Base-by-base conservation (phyloP, 2,797 vertebrate species). In the Gouania willdenowi region DNA sequence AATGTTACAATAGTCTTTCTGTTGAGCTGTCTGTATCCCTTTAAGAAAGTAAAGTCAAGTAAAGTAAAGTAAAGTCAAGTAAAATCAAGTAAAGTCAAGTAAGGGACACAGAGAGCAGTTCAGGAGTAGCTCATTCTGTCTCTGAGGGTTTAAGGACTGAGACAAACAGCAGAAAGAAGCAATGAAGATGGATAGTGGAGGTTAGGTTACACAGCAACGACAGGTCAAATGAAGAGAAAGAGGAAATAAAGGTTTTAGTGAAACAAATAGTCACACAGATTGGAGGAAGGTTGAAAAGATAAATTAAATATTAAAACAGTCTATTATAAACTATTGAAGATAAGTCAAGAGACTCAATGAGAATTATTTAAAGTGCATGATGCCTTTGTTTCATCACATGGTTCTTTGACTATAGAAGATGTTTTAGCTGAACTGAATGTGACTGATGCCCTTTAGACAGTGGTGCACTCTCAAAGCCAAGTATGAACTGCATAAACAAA, bases 121-220 rank as follows among this genome's bases (percentile, higher is more conserved):
- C 10, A 30, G 39, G n/a, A 58, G 41, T 16, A 37, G 16, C 18
- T 42, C 34, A 36, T 51, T 57, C 40, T 29, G 22, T 22, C 28
- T 33, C 20, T 0, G 16, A 55, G 46, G 28, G 19, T 26, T 8
- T 2, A 19, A 36, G 26, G 8, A 43, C 43, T 25, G 40, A 57
- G 11, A 41, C 46, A 53, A 68, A 48, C 26, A 42, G 47, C 50
- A 60, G 64, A 61, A 54, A 57, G 38, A 58, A 50, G 49, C 39
- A 41, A 34, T 0, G 18, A 22, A 54, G 38, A 9, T 13, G 2
- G 35, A 51, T 60, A 60, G 71, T 49, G 37, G 47, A 29, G 26
- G 37, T 5, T 5, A 20, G 5, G n/a, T n/a, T n/a, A n/a, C n/a
- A n/a, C n/a, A n/a, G n/a, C n/a, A 20, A 20, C 5, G 19, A 20